Base-by-base conservation (phyloP, 92 coral and sea anemone genomes). In the Bergia puertoricense region DNA sequence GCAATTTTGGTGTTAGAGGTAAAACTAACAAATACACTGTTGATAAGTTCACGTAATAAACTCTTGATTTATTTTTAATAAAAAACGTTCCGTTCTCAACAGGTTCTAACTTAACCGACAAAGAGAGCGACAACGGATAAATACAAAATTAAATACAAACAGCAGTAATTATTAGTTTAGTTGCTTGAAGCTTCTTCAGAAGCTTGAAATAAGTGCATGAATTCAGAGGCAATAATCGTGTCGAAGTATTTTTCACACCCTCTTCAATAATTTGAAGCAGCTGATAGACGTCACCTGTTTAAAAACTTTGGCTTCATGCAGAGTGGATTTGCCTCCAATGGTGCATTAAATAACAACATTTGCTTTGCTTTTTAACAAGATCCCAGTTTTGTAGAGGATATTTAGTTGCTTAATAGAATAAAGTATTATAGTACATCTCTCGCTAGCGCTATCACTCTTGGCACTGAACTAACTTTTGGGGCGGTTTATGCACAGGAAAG, bases 361-460 rank as follows among this genome's bases (percentile, higher is more conserved):
- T 80, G 73, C 46, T 16, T 80, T 80, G 59, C 22, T 80, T 80
- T 44, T 80, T 73, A 80, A 80, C 73, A 38, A 14, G 7, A 15
- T 56, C 18, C 5, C 16, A 80, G 38, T 51, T 4, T 2, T 80
- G 10, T 45, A 23, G 15, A 38, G 38, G 11, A 1, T 36, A 38
- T 22, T 2, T 3, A 3, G 16, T 5, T 8, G 14, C 20, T 7
- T 9, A 51, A 54, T 30, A 0, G 4, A 23, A 5, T 16, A 30
- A 30, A 30, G 30, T 30, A 30, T 30, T 30, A 30, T 30, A 30
- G 30, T 30, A 30, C 30, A 30, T 30, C 30, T 30, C 30, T 18
- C 50, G 15, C 23, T 4, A 37, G 50, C 18, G 15, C 18, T 5
- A 54, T 46, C 22, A 23, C 37, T 22, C 38, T 79, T 23, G 15